Percentiles rank a stretch among this genome's conserved stretches.
Evolutionary conservation across 2,888 invertebrate species (phyloP).

Genomic region (Dicyrtoma fusca): DNA sequence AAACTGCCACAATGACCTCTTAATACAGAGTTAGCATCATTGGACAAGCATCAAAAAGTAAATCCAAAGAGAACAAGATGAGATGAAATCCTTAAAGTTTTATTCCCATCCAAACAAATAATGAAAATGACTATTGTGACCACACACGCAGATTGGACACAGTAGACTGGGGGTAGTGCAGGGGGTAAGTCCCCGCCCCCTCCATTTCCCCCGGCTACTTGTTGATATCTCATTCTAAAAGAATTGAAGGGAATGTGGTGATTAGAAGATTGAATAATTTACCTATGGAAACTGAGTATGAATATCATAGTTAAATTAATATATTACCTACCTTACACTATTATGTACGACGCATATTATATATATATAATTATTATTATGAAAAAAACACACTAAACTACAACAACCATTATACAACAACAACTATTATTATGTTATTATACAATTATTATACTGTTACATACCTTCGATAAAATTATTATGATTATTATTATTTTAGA

Average conservation of each 20-base stretch:
- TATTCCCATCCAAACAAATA: too few relatives aligned
- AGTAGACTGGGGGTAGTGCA: too few relatives aligned
- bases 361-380: constrained; percentile 9
- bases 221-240: too few relatives aligned
- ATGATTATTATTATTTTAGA: constrained; percentile 12
- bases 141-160: too few relatives aligned
- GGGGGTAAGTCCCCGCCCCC: too few relatives aligned
- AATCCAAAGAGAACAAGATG: too few relatives aligned
- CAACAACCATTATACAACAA: neutral
- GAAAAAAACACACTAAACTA: constrained; percentile 21
- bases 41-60: too few relatives aligned
- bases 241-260: neutral
- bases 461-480: constrained; percentile 20
- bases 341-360: constrained; percentile 27
- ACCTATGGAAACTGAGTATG: constrained; percentile 30
- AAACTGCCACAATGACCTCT: too few relatives aligned
- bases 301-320: constrained; percentile 26
- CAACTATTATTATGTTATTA: constrained; percentile 19
- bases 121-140: too few relatives aligned
- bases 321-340: constrained; percentile 20
- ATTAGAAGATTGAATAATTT: constrained; percentile 28
- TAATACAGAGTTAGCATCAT: too few relatives aligned
- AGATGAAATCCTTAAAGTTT: too few relatives aligned
- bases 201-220: too few relatives aligned
- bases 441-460: constrained; percentile 3